Percentiles rank a stretch among this genome's conserved stretches.
phyloP scores from a whole-genome alignment of 2,888 invertebrate species.

The Xestoiulus laeticollis region DNA sequence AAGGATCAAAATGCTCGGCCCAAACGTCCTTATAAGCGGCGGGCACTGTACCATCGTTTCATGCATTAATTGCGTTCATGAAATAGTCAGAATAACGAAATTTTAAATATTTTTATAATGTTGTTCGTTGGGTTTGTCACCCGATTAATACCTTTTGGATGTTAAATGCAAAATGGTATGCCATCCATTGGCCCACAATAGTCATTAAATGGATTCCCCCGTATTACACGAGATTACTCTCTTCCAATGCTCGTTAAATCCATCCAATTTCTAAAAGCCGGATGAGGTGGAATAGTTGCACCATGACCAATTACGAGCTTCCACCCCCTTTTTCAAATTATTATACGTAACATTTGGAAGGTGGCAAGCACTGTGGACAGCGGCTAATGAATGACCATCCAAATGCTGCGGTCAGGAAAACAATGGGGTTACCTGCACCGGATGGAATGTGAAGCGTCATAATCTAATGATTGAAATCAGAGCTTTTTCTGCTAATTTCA shows the following conservation, averaged over 20 bases:
- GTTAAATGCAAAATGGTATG: too few species aligned
- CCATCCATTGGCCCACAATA: not conserved
- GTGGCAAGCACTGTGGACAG: not conserved
- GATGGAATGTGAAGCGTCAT: not conserved
- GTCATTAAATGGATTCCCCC: not conserved
- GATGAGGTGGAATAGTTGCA: not conserved
- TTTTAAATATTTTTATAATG: too few species aligned
- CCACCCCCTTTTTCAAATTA: slow-evolving; percentile 19
- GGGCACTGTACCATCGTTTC: too few species aligned
- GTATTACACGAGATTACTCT: not conserved
- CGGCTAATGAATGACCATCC: slow-evolving; percentile 13
- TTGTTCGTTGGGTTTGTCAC: too few species aligned
- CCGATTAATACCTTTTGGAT: too few species aligned
- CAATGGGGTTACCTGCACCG: not conserved
- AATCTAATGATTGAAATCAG: slow-evolving; percentile 31
- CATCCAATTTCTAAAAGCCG: not conserved
- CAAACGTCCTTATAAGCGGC: too few species aligned
- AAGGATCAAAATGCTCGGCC: too few species aligned
- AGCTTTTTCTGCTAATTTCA: slow-evolving; percentile 41
- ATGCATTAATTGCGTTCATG: too few species aligned
- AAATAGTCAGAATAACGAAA: too few species aligned
- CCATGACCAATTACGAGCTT: not conserved
- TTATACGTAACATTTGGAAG: not conserved
- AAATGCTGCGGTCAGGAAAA: not conserved
- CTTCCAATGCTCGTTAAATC: not conserved